Conservation (phyloP, 2,797 vertebrate species). For the Clarias pachynema region DNA sequence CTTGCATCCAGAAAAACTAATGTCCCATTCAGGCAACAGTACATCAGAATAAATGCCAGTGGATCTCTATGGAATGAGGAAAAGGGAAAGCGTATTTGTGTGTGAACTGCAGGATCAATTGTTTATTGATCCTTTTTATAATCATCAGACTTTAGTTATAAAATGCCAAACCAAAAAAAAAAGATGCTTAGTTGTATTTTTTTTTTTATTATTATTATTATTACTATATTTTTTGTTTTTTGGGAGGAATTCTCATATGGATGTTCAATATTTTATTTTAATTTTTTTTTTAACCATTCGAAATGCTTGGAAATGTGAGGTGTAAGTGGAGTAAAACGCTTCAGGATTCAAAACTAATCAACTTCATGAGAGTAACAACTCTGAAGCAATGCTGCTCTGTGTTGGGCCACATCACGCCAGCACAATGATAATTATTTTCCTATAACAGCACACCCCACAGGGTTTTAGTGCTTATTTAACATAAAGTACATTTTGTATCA, state of each 20-base stretch:
- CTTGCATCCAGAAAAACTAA: not conserved
- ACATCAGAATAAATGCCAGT: not conserved
- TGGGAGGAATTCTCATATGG: too few relatives aligned
- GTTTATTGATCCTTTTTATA: not conserved
- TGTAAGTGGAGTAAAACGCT: not conserved
- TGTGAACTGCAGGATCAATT: not conserved
- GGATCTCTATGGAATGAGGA: not conserved
- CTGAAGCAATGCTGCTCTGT: not conserved
- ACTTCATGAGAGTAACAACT: not conserved
- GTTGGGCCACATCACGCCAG: not conserved
- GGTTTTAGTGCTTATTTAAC: not conserved
- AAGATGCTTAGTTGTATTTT: not conserved
- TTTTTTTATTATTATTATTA: too few relatives aligned
- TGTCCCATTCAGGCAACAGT: not conserved
- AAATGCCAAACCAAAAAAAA: not conserved
- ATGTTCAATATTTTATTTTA: not conserved
- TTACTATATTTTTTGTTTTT: too few relatives aligned
- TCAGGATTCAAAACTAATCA: not conserved
- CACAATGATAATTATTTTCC: not conserved
- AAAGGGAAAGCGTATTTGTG: constrained; percentile 16
- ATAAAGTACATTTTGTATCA: not conserved
- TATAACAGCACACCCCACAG: not conserved
- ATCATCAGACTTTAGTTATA: constrained; percentile 3
- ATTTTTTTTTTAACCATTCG: not conserved
- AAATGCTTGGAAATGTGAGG: not conserved